phyloP scores from a whole-genome alignment of 2,113 vertebrate genomes.

The Prionailurus viverrinus region DNA sequence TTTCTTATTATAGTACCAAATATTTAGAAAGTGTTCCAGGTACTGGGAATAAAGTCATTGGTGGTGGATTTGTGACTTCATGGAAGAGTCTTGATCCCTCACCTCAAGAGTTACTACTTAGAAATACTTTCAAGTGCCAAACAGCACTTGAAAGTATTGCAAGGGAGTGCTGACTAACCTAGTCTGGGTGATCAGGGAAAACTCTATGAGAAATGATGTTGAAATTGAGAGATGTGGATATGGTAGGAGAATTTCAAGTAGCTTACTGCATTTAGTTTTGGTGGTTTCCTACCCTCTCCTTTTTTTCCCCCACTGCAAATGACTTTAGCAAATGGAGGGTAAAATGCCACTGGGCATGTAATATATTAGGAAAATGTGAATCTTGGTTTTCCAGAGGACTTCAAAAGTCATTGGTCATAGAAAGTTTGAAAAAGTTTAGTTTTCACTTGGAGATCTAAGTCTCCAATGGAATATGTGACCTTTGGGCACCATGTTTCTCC shows the following conservation, averaged over 20 bases:
- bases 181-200: not conserved
- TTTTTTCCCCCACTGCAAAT: not conserved
- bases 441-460: not conserved
- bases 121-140: not conserved
- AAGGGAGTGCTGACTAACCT: not conserved
- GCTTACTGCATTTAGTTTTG: not conserved
- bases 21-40: not conserved
- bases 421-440: not conserved
- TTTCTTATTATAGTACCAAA: not conserved
- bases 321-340: not conserved
- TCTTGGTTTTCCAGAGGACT: not conserved
- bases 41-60: not conserved
- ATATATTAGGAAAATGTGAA: not conserved
- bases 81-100: not conserved
- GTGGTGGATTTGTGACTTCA: not conserved
- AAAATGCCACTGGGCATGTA: not conserved
- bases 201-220: not conserved
- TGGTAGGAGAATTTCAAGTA: not conserved
- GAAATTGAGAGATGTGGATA: not conserved
- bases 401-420: not conserved
- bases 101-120: not conserved
- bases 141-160: not conserved
- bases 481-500: not conserved
- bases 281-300: not conserved
- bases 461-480: not conserved